These are phyloP conservation scores for Drosophila miranda DNA, from an alignment of 1,140 invertebrate genomes.

Conservation along the genomic window DNA sequence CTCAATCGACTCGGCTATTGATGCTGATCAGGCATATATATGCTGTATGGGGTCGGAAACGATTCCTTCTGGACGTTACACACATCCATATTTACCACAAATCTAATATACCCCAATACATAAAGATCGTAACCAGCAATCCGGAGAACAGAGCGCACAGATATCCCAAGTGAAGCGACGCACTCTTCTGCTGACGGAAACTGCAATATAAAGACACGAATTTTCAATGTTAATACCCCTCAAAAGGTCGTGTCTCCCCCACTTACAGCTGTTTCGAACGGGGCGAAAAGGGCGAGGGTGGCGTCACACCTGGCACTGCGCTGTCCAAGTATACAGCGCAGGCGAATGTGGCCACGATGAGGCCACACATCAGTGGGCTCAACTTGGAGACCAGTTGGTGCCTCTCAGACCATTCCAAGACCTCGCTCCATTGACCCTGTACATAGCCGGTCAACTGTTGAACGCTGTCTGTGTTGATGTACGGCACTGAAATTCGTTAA, in stretches of 20 bases:
- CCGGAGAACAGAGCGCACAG: conserved; percentile 57
- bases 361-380: conserved; percentile 66
- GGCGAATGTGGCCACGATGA: conserved; percentile 73
- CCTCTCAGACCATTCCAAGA: conserved; percentile 48
- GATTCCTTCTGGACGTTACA: no score
- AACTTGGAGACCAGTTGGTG: conserved; percentile 54
- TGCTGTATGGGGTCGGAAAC: no score
- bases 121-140: conserved; percentile 50
- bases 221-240: conserved; percentile 7
- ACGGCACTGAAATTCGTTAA: conserved; percentile 56
- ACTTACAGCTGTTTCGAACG: conserved; percentile 61
- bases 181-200: conserved; percentile 32
- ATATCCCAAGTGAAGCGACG: conserved; percentile 59
- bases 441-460: conserved; percentile 42
- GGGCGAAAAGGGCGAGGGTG: conserved; percentile 83
- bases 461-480: conserved; percentile 41
- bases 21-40: no score
- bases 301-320: conserved; percentile 82
- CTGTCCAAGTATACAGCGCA: conserved; percentile 84
- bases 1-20: no score
- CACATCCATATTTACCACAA: no score
- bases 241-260: background rate
- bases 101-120: no score
- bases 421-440: conserved; percentile 44
- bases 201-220: conserved; percentile 32